Conservation (phyloP, 1,140 invertebrate genomes). For the Argopecten irradians region DNA sequence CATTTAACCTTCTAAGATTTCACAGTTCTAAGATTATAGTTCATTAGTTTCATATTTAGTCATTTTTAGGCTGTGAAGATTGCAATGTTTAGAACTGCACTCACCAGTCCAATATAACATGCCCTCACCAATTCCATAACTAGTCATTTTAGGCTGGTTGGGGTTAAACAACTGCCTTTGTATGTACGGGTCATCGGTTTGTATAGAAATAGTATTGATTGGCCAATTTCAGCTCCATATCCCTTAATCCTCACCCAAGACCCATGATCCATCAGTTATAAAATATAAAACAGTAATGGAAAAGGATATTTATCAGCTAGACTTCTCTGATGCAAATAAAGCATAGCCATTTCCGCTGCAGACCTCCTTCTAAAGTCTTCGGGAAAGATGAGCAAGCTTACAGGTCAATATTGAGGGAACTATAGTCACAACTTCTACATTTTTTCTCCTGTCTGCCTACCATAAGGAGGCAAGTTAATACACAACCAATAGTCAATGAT, state of each 20-base stretch:
- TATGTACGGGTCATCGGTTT: background rate
- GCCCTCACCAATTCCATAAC: background rate
- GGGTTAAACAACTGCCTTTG: background rate
- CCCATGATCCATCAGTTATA: background rate
- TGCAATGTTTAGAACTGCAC: too few relatives aligned
- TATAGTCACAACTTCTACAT: background rate
- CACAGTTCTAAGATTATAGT: too few relatives aligned
- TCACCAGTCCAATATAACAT: too few relatives aligned
- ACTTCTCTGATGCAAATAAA: background rate
- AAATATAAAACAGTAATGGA: constrained; percentile 11
- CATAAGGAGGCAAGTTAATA: background rate
- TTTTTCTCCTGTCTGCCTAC: background rate
- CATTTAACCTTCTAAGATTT: too few relatives aligned
- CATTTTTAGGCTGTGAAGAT: background rate
- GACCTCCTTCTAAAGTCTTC: background rate
- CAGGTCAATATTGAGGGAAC: background rate
- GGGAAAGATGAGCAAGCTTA: background rate
- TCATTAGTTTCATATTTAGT: background rate
- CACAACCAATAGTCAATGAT: background rate
- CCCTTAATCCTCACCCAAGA: background rate
- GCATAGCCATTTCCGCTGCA: background rate
- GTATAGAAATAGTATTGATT: background rate
- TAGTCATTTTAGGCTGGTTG: background rate
- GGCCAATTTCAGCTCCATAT: background rate
- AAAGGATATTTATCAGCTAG: background rate